Base-by-base conservation (phyloP, 2,113 vertebrate species). In the Nipponia nippon region DNA sequence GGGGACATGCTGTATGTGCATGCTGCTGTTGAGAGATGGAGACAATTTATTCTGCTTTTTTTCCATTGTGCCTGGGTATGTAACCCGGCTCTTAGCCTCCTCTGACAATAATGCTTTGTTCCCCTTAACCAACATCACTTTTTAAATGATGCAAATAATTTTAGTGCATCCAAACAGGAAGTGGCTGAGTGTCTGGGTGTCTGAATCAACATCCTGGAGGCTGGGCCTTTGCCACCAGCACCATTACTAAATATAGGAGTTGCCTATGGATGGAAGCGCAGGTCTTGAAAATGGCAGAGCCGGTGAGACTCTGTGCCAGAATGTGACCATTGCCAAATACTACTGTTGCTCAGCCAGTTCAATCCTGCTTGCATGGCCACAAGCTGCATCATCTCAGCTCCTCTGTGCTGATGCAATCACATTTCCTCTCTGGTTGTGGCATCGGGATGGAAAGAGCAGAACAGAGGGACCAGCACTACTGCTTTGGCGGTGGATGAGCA, bases 131-230 rank as follows among this genome's bases (percentile, higher is more conserved):
- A 87, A 65, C 93, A 85, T 56, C 62, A 69, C 58, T 94, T 93
- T 94, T 93, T 20, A 95, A 91, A 89, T 61, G 87, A 95, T 94
- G 93, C 89, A 96, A 94, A 95, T 83, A 85, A 91, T 95, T 94
- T 91, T 53, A 95, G 96, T 40, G 87, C 94, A 94, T 97, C 96
- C 97, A 97, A 97, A 97, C 96, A 97, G 97, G 97, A 97, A 97
- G 97, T 91, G 97, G 91, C 40, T 95, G 89, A 80, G 89, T 95
- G 93, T 79, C 91, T 97, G 95, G 58, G 92, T 95, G 95, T 96
- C 97, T 97, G 96, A 95, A 97, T 94, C 96, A 97, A 91, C 97
- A 95, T 97, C 93, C 97, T 97, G 96, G 87, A 89, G 94, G 58
- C 87, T 55, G 91, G 12, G 93, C 66, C 91, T 75, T 58, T 44